Base-by-base conservation (phyloP, 2,888 invertebrate genomes). In the Eumerus sabulonum region DNA sequence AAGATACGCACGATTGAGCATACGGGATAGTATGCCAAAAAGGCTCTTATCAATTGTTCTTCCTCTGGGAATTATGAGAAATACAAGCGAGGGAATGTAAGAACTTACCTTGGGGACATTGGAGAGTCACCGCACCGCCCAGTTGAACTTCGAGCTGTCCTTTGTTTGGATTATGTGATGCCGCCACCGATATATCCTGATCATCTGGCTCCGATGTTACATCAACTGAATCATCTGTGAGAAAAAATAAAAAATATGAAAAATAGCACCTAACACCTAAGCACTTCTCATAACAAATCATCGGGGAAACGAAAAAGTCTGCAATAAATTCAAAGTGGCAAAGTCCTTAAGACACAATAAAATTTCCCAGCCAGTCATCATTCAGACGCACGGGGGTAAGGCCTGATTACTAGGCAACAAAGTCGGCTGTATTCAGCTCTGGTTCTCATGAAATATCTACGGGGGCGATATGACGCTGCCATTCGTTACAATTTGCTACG, bases 91-190 rank as follows among this genome's bases (percentile, higher is more conserved):
- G 36, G 36, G 36, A 36, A 9, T 44, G 2, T 1, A 1, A 27
- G 3, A 27, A n/a, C 83, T 85, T 89, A 92, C 94, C 94, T 89
- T 94, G 93, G 63, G 94, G 94, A 87, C 96, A 97, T 85, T 96
- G 94, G 47, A 96, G 90, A 82, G 95, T 95, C 42, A 96, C 95
- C 54, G 95, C 95, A 7, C 96, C 96, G 5, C 96, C 96, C 17
- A 96, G 90, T 63, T 95, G 94, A 45, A 96, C 96, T 85, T 96
- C 96, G 73, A 94, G 91, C 84, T 93, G 93, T 83, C 94, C 92
- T 67, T 89, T 89, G 64, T 88, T 89, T 11, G 89, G 89, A 83
- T 88, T 89, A 66, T 89, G 89, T 5, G 89, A 89, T 59, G 89
- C 89, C 42, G 92, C 91, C 17, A 91, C 91, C 1, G 91, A 91